Base-by-base conservation (phyloP, 2,888 invertebrate species). In the Oxyscelio sp. region DNA sequence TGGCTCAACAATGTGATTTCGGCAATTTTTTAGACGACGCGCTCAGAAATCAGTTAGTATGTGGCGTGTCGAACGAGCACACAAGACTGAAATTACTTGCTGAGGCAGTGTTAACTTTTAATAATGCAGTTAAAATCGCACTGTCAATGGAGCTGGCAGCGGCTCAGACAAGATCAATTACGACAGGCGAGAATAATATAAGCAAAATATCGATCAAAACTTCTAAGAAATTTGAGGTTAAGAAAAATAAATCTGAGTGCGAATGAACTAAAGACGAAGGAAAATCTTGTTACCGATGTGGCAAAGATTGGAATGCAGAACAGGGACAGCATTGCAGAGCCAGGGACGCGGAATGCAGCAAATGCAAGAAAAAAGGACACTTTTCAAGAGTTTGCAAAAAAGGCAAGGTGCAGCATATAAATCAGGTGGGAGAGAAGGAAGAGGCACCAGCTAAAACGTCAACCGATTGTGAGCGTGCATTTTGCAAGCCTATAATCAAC, bases 1-100 rank as follows among this genome's bases (percentile, higher is more conserved):
- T 87, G 13, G 87, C 91, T 8, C 79, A 87, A 40, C 56, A 40
- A 6, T 91, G 90, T 79, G 61, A 88, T 11, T 90, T 90, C 66
- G 85, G 80, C 9, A 22, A 61, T 5, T 90, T 88, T 85, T 59
- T 90, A 21, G 82, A 88, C 11, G 83, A 90, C 40, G 88, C 87
- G 0, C 38, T 89, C 21, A 63, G 83, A 5, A 87, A 88, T 50
- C 70, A 85, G 66, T 70, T 91, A 2, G 87, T 91, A 0, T 88
- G 89, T 66, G 89, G 90, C 0, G 19, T 90, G 6, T 1, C 3
- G 1, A 43, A 11, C 15, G 59, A 61, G 9, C n/a, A 43, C 3
- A 43, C 43, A 1, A 13, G 59, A 15, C 79, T 84, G 24, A 81
- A 77, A 21, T 63, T 91, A 11, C 61, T 90, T 13, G 65, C 75